Percentiles rank a stretch among this genome's conserved stretches.
Conservation (phyloP, 2,888 invertebrate genomes). For the Pyrrhosoma nymphula region DNA sequence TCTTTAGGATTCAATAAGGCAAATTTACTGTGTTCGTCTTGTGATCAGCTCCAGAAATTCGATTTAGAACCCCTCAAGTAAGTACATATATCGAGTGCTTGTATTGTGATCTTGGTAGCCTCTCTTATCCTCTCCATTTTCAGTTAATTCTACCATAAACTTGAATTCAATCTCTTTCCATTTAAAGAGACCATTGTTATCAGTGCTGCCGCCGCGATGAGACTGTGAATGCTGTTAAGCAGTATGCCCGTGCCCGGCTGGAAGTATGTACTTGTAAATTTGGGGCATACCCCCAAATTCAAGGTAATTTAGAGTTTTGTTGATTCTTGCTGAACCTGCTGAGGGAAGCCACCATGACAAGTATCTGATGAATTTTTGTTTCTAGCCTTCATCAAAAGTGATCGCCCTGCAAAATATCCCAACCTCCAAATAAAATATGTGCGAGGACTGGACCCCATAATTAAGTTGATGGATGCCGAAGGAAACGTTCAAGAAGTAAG, state of each 20-base stretch:
- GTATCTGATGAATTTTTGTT: conserved; percentile 67
- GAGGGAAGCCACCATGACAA: not conserved
- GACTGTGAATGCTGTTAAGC: conserved; percentile 82
- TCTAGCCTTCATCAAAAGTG: conserved; percentile 96
- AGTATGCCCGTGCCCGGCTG: conserved; percentile 93
- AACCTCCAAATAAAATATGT: conserved; percentile 96
- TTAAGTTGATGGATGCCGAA: conserved; percentile 92
- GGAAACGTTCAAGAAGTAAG: conserved; percentile 87
- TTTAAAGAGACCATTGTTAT: conserved; percentile 83
- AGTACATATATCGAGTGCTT: conserved; percentile 72
- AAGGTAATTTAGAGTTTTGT: conserved; percentile 79
- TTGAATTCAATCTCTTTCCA: conserved; percentile 58
- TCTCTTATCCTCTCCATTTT: too few species aligned
- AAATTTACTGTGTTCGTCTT: conserved; percentile 92
- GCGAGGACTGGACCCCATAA: conserved; percentile 95
- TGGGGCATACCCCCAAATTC: conserved; percentile 98
- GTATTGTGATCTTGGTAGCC: too few species aligned
- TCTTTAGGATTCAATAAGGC: conserved; percentile 91
- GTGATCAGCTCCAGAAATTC: conserved; percentile 90
- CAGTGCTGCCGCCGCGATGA: conserved; percentile 91
- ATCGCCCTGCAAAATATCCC: conserved; percentile 92
- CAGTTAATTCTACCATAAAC: not conserved
- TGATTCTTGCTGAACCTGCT: not conserved
- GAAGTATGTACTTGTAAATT: conserved; percentile 99
- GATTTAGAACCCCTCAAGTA: conserved; percentile 83